Evolutionary conservation across 2,797 vertebrate species (phyloP), one percentile per base, ranked within the genome.

Genomic region (Acanthornis magna): DNA sequence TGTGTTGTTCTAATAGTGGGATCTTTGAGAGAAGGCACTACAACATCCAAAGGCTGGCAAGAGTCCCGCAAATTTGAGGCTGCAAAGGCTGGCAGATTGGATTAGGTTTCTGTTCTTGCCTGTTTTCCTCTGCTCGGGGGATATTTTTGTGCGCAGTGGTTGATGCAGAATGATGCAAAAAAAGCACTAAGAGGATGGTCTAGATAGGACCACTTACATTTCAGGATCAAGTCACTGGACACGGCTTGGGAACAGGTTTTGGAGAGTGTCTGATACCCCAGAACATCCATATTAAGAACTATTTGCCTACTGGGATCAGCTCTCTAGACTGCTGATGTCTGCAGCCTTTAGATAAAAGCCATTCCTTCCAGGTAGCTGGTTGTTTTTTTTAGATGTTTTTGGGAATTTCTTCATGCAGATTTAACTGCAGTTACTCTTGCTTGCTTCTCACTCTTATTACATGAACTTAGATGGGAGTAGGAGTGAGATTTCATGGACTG

Each of bases 321-420:
- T 94, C 75, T 26, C 76, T 30, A 40, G 43, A 38, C 40, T 75
- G 79, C 79, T 72, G 66, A 57, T 72, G 72, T 88, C 42, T 85
- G 79, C 85, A 94, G 85, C 36, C 30, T 90, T 84, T 68, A 85
- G 50, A 57, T 85, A 86, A 91, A 91, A 85, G 54, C 38, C 38
- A 32, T 25, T 91, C 73, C 85, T 92, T 68, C 57, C 65, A 86
- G 54, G 73, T 71, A 88, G 85, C n/a, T 40, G 51, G 17, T 38
- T 57, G 5, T 47, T 40, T 50, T 26, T 58, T 45, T 54, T 30
- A n/a, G 18, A 53, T 38, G 7, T 38, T 73, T 77, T 66, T 17
- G 27, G 40, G 4, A 20, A 17, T 48, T 62, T 74, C 36, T 45
- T 1, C 63, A 51, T 36, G 50, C 36, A 90, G 47, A 47, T 88